Conservation (phyloP, 2,113 vertebrate genomes). For the Gracilinanus agilis region DNA sequence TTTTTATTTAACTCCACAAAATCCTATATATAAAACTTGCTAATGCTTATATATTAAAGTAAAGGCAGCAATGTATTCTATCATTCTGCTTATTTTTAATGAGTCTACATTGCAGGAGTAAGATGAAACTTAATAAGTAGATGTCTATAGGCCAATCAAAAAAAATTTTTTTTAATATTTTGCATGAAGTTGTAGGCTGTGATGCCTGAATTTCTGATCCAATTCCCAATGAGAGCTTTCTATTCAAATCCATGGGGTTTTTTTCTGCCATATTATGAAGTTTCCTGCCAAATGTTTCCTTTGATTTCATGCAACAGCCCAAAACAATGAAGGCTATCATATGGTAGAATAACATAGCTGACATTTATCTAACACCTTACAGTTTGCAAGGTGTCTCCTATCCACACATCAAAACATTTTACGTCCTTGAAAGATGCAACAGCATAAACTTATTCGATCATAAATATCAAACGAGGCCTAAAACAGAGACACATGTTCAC, state of each 20-base stretch:
- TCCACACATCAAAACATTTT: background rate
- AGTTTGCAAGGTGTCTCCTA: background rate
- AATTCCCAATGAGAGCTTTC: slow-evolving; percentile 5
- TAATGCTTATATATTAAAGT: background rate
- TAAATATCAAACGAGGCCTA: background rate
- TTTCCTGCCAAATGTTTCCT: slow-evolving; percentile 9
- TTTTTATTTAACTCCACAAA: background rate
- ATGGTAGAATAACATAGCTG: background rate
- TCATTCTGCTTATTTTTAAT: slow-evolving; percentile 15
- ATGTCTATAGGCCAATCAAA: background rate
- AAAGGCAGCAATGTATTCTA: background rate
- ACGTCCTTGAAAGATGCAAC: background rate
- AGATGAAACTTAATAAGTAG: background rate
- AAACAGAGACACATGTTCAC: background rate
- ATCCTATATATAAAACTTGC: background rate
- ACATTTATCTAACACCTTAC: slow-evolving; percentile 1
- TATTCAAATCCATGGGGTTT: slow-evolving; percentile 13
- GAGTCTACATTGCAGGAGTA: background rate
- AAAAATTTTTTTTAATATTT: too few species aligned
- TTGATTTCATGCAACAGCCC: slow-evolving; percentile 29
- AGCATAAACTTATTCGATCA: background rate
- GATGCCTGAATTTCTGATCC: background rate
- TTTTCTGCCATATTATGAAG: background rate
- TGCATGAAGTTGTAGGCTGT: background rate
- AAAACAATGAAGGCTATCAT: background rate